Base-by-base conservation (phyloP, 2,113 vertebrate genomes). In the Cacatua alba region DNA sequence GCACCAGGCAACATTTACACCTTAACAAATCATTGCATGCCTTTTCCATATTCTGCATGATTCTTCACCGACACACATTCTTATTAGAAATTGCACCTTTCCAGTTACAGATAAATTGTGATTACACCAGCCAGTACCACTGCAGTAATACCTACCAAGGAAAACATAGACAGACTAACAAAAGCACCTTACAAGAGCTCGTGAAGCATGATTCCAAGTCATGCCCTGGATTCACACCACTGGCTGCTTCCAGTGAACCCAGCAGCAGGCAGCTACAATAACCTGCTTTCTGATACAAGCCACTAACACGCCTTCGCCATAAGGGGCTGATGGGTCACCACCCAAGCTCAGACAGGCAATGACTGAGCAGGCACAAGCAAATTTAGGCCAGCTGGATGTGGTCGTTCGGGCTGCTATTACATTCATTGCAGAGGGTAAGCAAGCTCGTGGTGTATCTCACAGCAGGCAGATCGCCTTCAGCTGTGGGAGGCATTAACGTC, bases 381-480 rank as follows among this genome's bases (percentile, higher is more conserved):
- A 75, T 90, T 90, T 49, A 83, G 74, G 53, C 80, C 64, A 81
- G 23, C 71, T 77, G 31, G 49, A 77, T 77, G n/a, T 5, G 15
- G 63, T 41, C 59, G 62, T 83, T 74, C 55, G 70, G 31, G 53
- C 67, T 71, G 18, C 62, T 69, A 6, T 75, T 75, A 53, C 37
- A 31, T 67, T 78, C 28, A 17, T 29, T 70, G 68, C 79, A 74
- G 37, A 86, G 68, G 49, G 35, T 64, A 57, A 90, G 31, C 25
- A 37, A 43, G 10, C 33, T 82, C 24, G 4, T n/a, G 31, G 53
- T 39, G n/a, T 31, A 83, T 59, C 68, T 80, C 76, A 28, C 86
- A 94, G 88, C 71, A 90, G 70, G 82, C 31, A 86, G 37, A 80
- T 20, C 57, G 20, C 59, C 63, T 49, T 90, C 91, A 90, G 76